A percentile compares a stretch with the other conserved stretches of the same genome.
Conservation (phyloP, 2,113 vertebrate species). For the Peromyscus leucopus region DNA sequence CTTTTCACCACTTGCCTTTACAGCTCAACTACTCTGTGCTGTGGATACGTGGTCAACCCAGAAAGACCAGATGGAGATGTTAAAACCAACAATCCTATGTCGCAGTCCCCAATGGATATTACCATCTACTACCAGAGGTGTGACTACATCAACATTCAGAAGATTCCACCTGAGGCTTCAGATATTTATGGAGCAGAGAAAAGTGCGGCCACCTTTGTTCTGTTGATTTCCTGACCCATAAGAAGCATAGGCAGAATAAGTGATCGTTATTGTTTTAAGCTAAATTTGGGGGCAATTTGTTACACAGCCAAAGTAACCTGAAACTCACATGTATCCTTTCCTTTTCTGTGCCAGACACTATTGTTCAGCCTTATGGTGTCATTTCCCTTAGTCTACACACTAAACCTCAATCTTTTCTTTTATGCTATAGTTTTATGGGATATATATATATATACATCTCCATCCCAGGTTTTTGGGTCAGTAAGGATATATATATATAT, state of each 20-base stretch:
- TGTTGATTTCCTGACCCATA: neutral
- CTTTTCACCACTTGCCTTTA: neutral
- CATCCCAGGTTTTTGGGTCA: neutral
- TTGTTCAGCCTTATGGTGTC: neutral
- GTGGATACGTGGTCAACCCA: neutral
- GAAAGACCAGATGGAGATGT: neutral
- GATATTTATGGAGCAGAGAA: neutral
- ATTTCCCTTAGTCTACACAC: neutral
- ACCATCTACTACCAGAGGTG: neutral
- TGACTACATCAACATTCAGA: neutral
- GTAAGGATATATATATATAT: too few species aligned
- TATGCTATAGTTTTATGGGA: neutral
- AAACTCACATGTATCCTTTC: neutral
- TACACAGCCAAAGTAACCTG: neutral
- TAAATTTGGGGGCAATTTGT: neutral
- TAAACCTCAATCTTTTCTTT: conserved; percentile 34
- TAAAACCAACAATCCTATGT: neutral
- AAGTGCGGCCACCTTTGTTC: neutral
- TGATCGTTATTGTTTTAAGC: conserved; percentile 2
- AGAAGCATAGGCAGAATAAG: neutral
- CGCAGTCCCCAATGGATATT: neutral
- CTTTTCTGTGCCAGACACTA: neutral
- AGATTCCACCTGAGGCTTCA: neutral
- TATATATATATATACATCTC: too few species aligned
- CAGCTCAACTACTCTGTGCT: neutral